Evolutionary conservation across 1,140 invertebrate genomes (phyloP).

Genomic region (Octopus bimaculoides): DNA sequence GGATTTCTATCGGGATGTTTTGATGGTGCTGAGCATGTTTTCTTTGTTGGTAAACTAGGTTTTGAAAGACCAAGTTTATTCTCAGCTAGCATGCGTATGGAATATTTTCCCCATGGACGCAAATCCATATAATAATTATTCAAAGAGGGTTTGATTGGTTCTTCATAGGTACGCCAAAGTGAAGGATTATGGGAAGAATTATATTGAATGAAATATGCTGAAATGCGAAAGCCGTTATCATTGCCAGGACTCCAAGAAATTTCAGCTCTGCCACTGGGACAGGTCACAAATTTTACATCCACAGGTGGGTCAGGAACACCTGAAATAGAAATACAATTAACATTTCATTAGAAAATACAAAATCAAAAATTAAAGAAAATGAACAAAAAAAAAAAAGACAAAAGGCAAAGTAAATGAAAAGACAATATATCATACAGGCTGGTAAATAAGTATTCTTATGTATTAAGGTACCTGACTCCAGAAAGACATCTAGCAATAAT

Average conservation of each 20-base stretch:
- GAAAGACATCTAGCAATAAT: too few relatives aligned
- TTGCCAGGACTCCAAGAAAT: conserved; percentile 77
- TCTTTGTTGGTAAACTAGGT: conserved; percentile 75
- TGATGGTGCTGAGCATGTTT: conserved; percentile 79
- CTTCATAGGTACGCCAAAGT: conserved; percentile 69
- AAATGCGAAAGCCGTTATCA: conserved; percentile 82
- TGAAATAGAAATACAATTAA: conserved; percentile 48
- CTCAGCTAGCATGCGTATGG: conserved; percentile 84
- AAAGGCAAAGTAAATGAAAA: too few relatives aligned
- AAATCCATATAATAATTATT: conserved; percentile 32
- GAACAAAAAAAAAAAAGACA: too few relatives aligned
- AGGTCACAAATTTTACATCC: conserved; percentile 58
- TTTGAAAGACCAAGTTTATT: conserved; percentile 90
- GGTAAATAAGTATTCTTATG: too few relatives aligned
- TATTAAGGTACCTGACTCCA: too few relatives aligned
- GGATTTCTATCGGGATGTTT: conserved; percentile 94
- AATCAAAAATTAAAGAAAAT: too few relatives aligned
- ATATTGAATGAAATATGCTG: conserved; percentile 85
- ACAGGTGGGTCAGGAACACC: conserved; percentile 89
- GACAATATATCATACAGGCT: too few relatives aligned
- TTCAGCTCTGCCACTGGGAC: conserved; percentile 61
- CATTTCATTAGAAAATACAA: too few relatives aligned
- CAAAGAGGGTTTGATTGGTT: conserved; percentile 30
- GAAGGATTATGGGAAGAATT: conserved; percentile 94
- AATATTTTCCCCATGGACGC: conserved; percentile 45